phyloP scores from a whole-genome alignment of 2,113 vertebrate genomes.

The Anoplopoma fimbria region DNA sequence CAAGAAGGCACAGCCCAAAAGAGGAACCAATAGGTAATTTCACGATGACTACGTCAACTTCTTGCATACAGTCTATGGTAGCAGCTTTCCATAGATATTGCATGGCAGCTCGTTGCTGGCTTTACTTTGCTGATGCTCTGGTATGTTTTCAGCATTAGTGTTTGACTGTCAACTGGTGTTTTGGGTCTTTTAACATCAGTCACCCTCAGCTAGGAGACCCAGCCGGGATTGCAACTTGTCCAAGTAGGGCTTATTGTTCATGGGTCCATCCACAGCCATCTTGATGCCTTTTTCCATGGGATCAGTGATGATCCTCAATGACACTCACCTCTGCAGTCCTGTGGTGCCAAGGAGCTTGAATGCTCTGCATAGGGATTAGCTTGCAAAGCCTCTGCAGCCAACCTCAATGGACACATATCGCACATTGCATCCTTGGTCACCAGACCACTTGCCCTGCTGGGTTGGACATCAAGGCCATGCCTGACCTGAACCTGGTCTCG shows the following conservation, averaged over 20 bases:
- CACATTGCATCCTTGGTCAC: neutral
- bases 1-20: too few relatives aligned
- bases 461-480: neutral
- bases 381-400: neutral
- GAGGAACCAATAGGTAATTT: too few relatives aligned
- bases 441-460: neutral
- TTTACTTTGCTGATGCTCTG: neutral
- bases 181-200: neutral
- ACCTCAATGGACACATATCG: neutral
- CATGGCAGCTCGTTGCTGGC: too few relatives aligned
- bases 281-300: neutral
- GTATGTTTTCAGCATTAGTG: neutral
- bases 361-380: too few relatives aligned
- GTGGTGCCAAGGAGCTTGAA: neutral
- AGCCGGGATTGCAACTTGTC: neutral
- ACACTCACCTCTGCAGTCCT: neutral
- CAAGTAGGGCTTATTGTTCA: too few relatives aligned
- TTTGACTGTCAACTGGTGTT: neutral
- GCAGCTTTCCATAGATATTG: too few relatives aligned
- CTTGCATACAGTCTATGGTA: too few relatives aligned
- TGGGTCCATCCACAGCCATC: neutral
- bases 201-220: neutral
- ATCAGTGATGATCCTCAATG: neutral
- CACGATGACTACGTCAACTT: too few relatives aligned
- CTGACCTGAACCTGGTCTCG: neutral